Base-by-base conservation (phyloP, 2,113 vertebrate species). In the Lophura nycthemera region DNA sequence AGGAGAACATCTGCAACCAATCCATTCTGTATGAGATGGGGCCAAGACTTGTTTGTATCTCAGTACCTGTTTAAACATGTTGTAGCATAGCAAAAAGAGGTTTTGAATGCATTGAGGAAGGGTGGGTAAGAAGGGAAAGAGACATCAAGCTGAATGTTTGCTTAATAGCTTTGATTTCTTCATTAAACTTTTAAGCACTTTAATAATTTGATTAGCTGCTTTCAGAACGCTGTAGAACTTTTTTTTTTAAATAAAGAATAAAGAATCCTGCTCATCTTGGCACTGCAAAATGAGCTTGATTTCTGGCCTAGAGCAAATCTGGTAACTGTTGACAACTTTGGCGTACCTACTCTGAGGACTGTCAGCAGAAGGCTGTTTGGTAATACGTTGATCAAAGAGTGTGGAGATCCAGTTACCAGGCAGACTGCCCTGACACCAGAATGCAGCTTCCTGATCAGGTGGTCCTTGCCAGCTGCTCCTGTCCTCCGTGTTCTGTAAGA, bases 1-100 rank as follows among this genome's bases (percentile, higher is more conserved):
- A 98, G 96, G 89, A 97, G 98, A 99, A 99, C 98, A 99, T 99
- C 99, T 99, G 99, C 98, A 98, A 97, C 98, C 98, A 98, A 98
- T 98, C 98, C 98, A 98, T 98, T 98, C 98, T 97, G 98, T 97
- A 97, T 97, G 98, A 98, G 98, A 98, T 98, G 98, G 98, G 98
- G 99, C 98, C 97, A 98, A 98, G 98, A 98, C 99, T 98, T 99
- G 99, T 99, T 99, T 99, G 97, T 98, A 98, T 98, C 98, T 98
- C 94, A 83, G 47, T 98, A 97, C 99, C 94, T 99, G 99, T 99
- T 98, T 83, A 81, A 97, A 98, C 99, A 98, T 93, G 99, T 98
- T 97, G 63, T 87, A 90, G 96, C 96, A 94, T 95, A 95, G 95
- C 97, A 97, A 97, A 98, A 96, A 97, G 98, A 98, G 97, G 96